phyloP scores from a whole-genome alignment of 2,888 invertebrate genomes.

The Apamea epomidion region DNA sequence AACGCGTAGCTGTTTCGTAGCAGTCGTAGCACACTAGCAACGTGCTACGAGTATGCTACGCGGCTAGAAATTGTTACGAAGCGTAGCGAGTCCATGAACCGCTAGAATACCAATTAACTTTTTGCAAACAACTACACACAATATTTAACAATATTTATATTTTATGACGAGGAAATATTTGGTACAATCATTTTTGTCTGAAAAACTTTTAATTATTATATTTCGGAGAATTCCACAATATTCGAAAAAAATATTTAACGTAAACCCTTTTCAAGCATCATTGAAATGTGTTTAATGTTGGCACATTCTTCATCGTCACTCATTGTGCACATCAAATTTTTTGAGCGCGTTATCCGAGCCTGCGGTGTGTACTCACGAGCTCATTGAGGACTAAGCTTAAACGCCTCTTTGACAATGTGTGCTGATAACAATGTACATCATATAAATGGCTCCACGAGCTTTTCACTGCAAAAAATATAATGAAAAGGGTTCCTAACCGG shows the following conservation, averaged over 20 bases:
- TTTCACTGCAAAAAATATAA: conserved; percentile 51
- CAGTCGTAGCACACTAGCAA: background rate
- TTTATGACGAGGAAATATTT: background rate
- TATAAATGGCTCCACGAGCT: conserved; percentile 47
- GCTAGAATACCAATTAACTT: background rate
- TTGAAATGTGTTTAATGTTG: conserved; percentile 37
- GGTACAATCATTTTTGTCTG: background rate
- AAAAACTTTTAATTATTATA: background rate
- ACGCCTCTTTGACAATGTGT: conserved; percentile 58
- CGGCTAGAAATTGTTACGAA: conserved; percentile 31
- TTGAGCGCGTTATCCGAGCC: conserved; percentile 58
- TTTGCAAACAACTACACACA: background rate
- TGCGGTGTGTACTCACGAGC: conserved; percentile 60
- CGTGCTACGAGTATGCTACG: conserved; percentile 51
- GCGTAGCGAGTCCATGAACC: conserved; percentile 5
- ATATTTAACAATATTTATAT: background rate
- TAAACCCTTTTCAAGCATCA: conserved; percentile 12
- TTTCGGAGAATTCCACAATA: background rate
- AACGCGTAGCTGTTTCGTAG: conserved; percentile 33
- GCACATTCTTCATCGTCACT: conserved; percentile 46
- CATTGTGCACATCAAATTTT: conserved; percentile 56
- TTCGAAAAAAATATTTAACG: background rate
- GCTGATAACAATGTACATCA: conserved; percentile 60
- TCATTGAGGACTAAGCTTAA: conserved; percentile 61
- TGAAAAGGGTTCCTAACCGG: conserved; percentile 35